Conservation (phyloP, 1,140 invertebrate species). For the Vanessa tameamea region DNA sequence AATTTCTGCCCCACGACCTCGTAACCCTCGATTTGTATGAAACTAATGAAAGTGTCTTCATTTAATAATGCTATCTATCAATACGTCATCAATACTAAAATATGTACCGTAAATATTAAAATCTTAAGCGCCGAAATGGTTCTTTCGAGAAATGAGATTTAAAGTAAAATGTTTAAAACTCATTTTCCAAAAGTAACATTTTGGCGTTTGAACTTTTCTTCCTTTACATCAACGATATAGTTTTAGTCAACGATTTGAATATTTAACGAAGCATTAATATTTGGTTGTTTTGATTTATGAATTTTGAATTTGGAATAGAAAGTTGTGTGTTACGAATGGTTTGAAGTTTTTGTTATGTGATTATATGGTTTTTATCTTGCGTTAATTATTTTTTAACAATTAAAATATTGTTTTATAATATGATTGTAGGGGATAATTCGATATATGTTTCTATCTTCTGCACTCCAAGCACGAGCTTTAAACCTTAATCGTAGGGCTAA, state of each 20-base stretch:
- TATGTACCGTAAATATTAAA: background rate
- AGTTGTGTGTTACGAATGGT: background rate
- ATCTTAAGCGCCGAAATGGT: too few relatives aligned
- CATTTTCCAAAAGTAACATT: too few relatives aligned
- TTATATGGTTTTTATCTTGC: background rate
- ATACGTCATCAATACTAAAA: conserved; percentile 13
- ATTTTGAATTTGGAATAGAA: background rate
- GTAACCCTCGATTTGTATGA: conserved; percentile 32
- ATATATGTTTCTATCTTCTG: too few relatives aligned
- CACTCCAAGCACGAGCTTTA: too few relatives aligned
- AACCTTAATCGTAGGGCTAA: too few relatives aligned
- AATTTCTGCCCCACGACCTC: conserved; percentile 29
- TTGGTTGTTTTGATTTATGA: conserved; percentile 28
- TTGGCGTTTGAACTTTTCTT: too few relatives aligned
- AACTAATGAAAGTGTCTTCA: conserved; percentile 45
- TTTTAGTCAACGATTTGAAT: conserved; percentile 30
- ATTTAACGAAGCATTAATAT: conserved; percentile 32
- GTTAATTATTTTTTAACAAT: too few relatives aligned
- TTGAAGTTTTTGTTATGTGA: background rate
- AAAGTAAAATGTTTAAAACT: background rate
- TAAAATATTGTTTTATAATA: too few relatives aligned
- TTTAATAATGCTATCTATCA: conserved; percentile 39
- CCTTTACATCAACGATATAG: background rate
- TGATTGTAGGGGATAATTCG: too few relatives aligned
- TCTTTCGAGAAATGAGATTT: too few relatives aligned